These are phyloP conservation scores for Baccha elongata DNA, from an alignment of 2,888 invertebrate species.

Conservation along the genomic window DNA sequence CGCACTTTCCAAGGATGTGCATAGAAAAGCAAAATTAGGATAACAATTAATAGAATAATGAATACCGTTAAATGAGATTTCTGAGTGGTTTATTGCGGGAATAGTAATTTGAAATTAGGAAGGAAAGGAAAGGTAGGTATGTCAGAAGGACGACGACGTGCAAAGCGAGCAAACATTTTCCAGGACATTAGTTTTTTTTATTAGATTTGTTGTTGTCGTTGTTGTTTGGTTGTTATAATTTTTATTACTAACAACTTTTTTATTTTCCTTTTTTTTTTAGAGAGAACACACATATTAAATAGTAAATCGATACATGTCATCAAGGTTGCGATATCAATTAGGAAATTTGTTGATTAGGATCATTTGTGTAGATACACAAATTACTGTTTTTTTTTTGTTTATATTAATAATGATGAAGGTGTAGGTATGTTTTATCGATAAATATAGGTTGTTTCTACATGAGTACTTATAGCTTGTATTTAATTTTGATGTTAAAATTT, in stretches of 20 bases:
- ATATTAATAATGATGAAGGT: no score
- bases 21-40: slow-evolving; percentile 55
- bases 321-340: slow-evolving; percentile 11
- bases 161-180: no score
- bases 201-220: not conserved
- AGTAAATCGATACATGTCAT: not conserved
- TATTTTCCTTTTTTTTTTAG: no score
- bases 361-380: not conserved
- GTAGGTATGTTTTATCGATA: not conserved
- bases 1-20: not conserved
- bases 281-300: no score
- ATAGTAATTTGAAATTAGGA: slow-evolving; percentile 26
- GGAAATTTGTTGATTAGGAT: slow-evolving; percentile 4
- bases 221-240: not conserved
- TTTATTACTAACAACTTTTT: no score
- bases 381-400: not conserved
- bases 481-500: no score
- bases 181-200: slow-evolving; percentile 16
- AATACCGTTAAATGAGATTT: slow-evolving; percentile 41
- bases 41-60: slow-evolving; percentile 64
- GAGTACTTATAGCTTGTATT: no score
- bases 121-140: not conserved
- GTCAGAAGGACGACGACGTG: no score
- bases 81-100: slow-evolving; percentile 41
- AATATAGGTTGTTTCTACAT: not conserved